Evolutionary conservation across 2,888 invertebrate species (phyloP), one percentile per base, ranked within the genome.

Genomic region (Harmothoe impar): DNA sequence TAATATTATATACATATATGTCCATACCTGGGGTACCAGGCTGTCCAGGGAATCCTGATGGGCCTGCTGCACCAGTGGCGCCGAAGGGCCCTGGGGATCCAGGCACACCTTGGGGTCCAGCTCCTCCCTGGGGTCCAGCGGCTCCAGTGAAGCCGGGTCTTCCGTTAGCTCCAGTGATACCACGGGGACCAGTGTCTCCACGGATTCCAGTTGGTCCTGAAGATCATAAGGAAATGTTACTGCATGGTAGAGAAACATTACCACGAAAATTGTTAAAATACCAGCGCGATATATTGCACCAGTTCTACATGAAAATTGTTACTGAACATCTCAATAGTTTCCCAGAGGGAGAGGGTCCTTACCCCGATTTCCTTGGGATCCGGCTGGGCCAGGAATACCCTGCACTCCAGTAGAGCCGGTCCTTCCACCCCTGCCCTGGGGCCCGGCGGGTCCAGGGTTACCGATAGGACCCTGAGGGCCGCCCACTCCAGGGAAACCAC

Each of bases 381-480:
- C 92, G 31, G 90, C 29, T 15, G 52, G 54, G n/a, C 92, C 92
- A 31, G 91, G n/a, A 89, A 86, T 51, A 25, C 92, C 92, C n/a
- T 31, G 86, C 35, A 81, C 29, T 20, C 91, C 91, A 77, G 51
- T 35, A 56, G 72, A 3, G 43, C 91, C 81, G 23, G 89, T 51
- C 43, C 54, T 0, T 54, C 88, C 88, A 3, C 52, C 56, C 5
- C 29, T 10, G 5, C 88, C 88, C 88, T 29, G 54, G 29, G 88
- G 54, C 5, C 88, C 92, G 20, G 56, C 33, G 54, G 88, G 33
- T n/a, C 91, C 91, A n/a, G 56, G 0, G 20, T 35, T 91, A 54
- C 89, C 90, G 56, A 29, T 31, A 33, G 91, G 56, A n/a, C 92
- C 92, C 35, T 52, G n/a, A 0, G 68, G 35, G 15, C 91, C 91